These are phyloP conservation scores for Papilio glaucus DNA, from an alignment of 1,140 invertebrate genomes.

Conservation along the genomic window DNA sequence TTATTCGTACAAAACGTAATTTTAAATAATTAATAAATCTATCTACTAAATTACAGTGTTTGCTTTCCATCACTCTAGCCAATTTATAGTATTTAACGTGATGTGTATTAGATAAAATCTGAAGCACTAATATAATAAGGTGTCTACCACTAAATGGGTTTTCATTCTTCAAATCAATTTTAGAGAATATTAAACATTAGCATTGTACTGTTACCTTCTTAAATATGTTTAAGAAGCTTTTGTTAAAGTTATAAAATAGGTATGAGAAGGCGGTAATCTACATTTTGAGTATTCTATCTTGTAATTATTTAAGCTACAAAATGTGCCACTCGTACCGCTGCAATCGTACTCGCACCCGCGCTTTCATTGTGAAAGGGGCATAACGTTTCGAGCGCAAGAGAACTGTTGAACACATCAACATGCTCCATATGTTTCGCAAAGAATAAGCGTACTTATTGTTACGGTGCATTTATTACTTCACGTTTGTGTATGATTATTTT, in stretches of 20 bases:
- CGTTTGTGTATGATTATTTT: background rate
- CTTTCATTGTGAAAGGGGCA: conserved; percentile 4
- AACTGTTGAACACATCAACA: background rate
- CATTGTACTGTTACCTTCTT: too few relatives aligned
- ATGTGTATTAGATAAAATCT: too few relatives aligned
- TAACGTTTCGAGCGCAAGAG: conserved; percentile 7
- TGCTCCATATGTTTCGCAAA: conserved; percentile 14
- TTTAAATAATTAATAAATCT: too few relatives aligned
- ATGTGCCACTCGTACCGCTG: background rate
- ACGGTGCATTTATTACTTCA: conserved; percentile 19
- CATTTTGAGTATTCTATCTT: background rate
- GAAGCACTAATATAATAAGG: too few relatives aligned
- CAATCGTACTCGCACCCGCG: background rate
- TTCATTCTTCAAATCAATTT: too few relatives aligned
- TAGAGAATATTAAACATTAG: too few relatives aligned
- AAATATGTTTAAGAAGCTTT: background rate
- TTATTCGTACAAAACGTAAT: too few relatives aligned
- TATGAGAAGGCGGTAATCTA: background rate
- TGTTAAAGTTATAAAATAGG: background rate
- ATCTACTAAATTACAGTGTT: too few relatives aligned
- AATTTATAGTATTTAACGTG: too few relatives aligned
- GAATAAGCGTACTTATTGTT: conserved; percentile 19
- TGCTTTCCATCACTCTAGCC: too few relatives aligned
- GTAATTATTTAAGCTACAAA: background rate
- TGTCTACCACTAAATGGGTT: too few relatives aligned